A percentile compares a stretch with the other conserved stretches of the same genome.
phyloP scores from a whole-genome alignment of 1,140 invertebrate genomes.

The Drosophila hydei region DNA sequence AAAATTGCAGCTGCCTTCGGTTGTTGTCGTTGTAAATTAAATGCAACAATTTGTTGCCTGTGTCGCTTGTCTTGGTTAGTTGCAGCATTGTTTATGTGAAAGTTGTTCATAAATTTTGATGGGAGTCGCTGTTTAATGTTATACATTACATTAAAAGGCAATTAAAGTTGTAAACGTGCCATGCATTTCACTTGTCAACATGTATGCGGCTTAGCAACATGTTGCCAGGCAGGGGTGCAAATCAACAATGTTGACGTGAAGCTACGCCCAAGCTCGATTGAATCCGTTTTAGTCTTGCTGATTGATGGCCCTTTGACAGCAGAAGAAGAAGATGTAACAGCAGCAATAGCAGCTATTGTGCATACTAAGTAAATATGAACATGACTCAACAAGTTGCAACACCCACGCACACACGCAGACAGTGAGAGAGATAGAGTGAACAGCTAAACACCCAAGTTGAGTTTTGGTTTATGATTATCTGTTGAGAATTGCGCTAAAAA shows the following conservation, averaged over 20 bases:
- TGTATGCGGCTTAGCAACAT: conserved; percentile 31
- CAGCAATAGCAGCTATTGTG: conserved; percentile 42
- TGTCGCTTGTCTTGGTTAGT: conserved; percentile 1
- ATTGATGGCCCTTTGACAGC: conserved; percentile 53
- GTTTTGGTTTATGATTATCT: conserved; percentile 22
- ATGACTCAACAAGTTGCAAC: conserved; percentile 77
- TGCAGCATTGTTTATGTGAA: conserved; percentile 62
- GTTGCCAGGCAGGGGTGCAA: conserved; percentile 18
- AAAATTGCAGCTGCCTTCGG: conserved; percentile 19
- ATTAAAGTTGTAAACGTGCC: conserved; percentile 35
- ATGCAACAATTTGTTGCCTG: conserved; percentile 63
- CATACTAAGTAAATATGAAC: conserved; percentile 66
- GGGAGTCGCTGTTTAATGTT: conserved; percentile 50
- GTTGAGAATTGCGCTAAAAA: conserved; percentile 29
- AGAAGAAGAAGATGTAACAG: conserved; percentile 5
- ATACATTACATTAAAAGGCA: conserved; percentile 65
- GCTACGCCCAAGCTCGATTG: conserved; percentile 24
- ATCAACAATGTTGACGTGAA: conserved; percentile 6
- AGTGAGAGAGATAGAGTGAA: no score
- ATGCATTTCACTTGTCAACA: conserved; percentile 67
- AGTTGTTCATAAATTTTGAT: conserved; percentile 43
- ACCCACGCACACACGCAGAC: conserved; percentile 1
- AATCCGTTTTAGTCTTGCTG: conserved; percentile 33
- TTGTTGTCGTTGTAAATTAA: conserved; percentile 33
- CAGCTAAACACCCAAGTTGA: conserved; percentile 24